Evolutionary conservation across 2,888 invertebrate species (phyloP).

Genomic region (Rhingia campestris): DNA sequence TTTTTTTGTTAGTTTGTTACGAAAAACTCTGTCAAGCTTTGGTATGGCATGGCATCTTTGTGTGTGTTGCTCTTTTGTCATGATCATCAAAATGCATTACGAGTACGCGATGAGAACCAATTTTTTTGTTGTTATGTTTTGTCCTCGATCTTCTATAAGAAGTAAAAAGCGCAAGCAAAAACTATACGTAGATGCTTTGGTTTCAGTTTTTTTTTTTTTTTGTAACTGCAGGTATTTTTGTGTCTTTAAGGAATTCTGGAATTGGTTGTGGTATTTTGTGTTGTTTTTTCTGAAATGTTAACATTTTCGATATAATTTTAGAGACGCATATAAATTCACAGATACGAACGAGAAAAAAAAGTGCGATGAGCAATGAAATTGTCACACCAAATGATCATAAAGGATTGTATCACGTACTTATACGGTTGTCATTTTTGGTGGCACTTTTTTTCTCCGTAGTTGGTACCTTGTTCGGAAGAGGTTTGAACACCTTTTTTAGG

Average conservation of each 20-base stretch:
- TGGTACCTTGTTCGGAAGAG: slow-evolving; percentile 13
- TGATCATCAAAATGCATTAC: slow-evolving; percentile 70
- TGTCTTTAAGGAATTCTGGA: slow-evolving; percentile 60
- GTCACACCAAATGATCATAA: slow-evolving; percentile 73
- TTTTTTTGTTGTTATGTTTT: slow-evolving; percentile 44
- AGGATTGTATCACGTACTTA: slow-evolving; percentile 71
- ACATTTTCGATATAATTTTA: slow-evolving; percentile 70
- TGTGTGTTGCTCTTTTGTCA: slow-evolving; percentile 22
- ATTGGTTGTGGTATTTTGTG: slow-evolving; percentile 48
- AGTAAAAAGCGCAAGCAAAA: slow-evolving; percentile 11
- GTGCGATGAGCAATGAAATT: slow-evolving; percentile 73
- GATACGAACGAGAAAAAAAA: slow-evolving; percentile 15
- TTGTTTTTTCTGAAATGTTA: slow-evolving; percentile 42
- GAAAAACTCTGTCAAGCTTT: background rate
- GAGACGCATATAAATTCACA: slow-evolving; percentile 33
- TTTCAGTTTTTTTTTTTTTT: slow-evolving; percentile 29
- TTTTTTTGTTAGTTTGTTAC: slow-evolving; percentile 15
- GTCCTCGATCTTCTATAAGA: slow-evolving; percentile 25
- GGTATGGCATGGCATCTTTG: background rate
- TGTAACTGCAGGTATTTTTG: slow-evolving; percentile 47
- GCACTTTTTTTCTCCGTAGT: slow-evolving; percentile 3
- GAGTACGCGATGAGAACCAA: slow-evolving; percentile 72
- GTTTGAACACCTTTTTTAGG: background rate
- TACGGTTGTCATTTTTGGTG: slow-evolving; percentile 67
- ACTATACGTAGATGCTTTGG: slow-evolving; percentile 11